These are phyloP conservation scores for Zapus hudsonius DNA, from an alignment of 2,113 vertebrate genomes.

Conservation along the genomic window DNA sequence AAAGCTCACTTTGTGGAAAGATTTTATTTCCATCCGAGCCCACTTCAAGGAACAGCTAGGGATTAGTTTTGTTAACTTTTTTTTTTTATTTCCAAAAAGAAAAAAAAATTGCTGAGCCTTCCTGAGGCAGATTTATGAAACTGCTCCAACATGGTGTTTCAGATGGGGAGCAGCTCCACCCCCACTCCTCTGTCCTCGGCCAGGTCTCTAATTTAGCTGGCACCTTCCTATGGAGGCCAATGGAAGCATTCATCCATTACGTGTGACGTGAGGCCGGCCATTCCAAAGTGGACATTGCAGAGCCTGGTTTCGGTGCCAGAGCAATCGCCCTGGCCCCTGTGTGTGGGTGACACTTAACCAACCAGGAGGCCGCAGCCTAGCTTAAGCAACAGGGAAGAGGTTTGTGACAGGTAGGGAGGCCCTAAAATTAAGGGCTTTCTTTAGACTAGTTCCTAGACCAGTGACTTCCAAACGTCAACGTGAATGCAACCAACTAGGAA, in stretches of 20 bases:
- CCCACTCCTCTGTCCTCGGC: too few species aligned
- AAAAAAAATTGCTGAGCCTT: slow-evolving; percentile 33
- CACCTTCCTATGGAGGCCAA: slow-evolving; percentile 32
- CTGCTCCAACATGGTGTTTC: slow-evolving; percentile 51
- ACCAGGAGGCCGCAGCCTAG: background rate
- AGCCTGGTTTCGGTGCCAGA: background rate
- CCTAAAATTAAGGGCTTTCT: background rate
- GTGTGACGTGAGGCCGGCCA: background rate
- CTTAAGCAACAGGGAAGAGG: background rate
- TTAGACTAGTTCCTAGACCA: background rate
- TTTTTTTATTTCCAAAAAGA: slow-evolving; percentile 42
- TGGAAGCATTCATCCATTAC: slow-evolving; percentile 19
- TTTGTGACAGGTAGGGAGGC: background rate
- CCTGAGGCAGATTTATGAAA: slow-evolving; percentile 74
- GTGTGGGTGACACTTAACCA: background rate
- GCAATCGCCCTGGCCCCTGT: background rate
- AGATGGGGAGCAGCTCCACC: slow-evolving; percentile 36
- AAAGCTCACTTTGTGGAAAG: slow-evolving; percentile 82
- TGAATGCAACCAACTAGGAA: too few species aligned
- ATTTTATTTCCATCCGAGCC: slow-evolving; percentile 87
- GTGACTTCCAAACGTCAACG: background rate
- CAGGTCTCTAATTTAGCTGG: slow-evolving; percentile 52
- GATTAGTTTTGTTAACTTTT: slow-evolving; percentile 78
- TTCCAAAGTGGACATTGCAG: background rate
- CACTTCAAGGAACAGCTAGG: slow-evolving; percentile 82